Conservation (phyloP, 1,140 invertebrate species). For the Conus ventricosus region DNA sequence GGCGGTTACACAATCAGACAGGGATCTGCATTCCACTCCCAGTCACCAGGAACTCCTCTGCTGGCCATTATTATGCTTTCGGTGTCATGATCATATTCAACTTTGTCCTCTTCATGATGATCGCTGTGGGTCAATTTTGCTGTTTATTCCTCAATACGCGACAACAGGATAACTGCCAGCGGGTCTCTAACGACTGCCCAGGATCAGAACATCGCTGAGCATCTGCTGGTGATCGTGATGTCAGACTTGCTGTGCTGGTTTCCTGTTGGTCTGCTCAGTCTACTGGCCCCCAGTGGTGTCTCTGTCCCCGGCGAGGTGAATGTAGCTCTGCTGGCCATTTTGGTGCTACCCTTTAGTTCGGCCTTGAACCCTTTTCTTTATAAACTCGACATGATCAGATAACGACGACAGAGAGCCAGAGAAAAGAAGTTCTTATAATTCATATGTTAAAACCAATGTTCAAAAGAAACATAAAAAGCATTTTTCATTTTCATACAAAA, state of each 20-base stretch:
- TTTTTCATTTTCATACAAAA: too few relatives aligned
- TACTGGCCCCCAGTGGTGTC: neutral
- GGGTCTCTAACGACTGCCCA: neutral
- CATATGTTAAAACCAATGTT: too few relatives aligned
- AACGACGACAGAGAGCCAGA: neutral
- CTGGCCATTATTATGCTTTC: neutral
- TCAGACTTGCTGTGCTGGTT: neutral
- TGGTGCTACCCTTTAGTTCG: neutral
- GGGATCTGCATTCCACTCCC: neutral
- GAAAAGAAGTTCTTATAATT: neutral
- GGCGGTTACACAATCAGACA: constrained; percentile 11
- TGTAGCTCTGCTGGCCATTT: neutral
- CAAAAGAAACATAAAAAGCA: too few relatives aligned
- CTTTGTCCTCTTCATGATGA: neutral
- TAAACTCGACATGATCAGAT: neutral
- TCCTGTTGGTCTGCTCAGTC: neutral
- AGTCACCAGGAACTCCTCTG: neutral
- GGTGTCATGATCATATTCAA: neutral
- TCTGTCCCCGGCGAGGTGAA: neutral
- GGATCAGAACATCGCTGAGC: neutral
- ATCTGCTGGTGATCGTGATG: neutral
- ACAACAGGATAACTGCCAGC: neutral
- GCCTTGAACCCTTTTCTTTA: neutral
- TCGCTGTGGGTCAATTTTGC: neutral
- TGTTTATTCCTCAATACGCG: neutral